Percentiles rank a stretch among this genome's conserved stretches.
phyloP scores from a whole-genome alignment of 2,797 vertebrate species.

The Amphiprion clarkii region DNA sequence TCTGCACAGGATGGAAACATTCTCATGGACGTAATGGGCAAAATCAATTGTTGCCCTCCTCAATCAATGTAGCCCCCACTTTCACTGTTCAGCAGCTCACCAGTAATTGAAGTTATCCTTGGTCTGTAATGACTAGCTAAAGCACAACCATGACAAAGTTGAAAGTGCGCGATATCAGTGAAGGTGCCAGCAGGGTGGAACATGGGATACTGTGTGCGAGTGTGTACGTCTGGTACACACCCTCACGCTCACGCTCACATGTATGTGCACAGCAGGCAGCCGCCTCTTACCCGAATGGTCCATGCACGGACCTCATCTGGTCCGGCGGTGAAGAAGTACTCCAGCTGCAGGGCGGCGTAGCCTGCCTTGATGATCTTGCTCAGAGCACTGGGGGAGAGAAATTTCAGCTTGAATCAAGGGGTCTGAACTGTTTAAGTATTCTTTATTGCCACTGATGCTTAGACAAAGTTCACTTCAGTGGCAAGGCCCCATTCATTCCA shows the following conservation, averaged over 20 bases:
- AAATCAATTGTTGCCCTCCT: conserved; percentile 99
- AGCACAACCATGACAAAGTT: conserved; percentile 97
- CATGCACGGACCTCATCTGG: conserved; percentile 95
- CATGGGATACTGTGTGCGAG: conserved; percentile 73
- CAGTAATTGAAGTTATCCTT: conserved; percentile 99
- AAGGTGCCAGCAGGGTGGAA: conserved; percentile 93
- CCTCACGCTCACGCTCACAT: conserved; percentile 28
- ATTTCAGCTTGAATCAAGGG: conserved; percentile 47
- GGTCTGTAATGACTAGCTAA: conserved; percentile 98
- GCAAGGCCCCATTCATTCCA: conserved; percentile 76
- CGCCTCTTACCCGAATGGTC: conserved; percentile 94
- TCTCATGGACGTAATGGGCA: conserved; percentile 99
- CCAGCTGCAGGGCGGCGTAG: conserved; percentile 92
- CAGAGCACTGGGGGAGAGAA: conserved; percentile 85
- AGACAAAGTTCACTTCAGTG: conserved; percentile 68
- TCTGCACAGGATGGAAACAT: conserved; percentile 99
- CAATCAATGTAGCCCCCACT: conserved; percentile 99
- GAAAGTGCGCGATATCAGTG: conserved; percentile 96
- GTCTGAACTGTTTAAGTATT: conserved; percentile 60
- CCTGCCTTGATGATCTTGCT: conserved; percentile 96
- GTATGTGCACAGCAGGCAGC: conserved; percentile 78
- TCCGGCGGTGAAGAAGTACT: conserved; percentile 97
- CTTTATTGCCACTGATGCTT: conserved; percentile 61
- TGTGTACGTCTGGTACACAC: conserved; percentile 37
- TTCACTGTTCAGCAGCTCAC: conserved; percentile 99